phyloP scores from a whole-genome alignment of 2,113 vertebrate genomes.

The Tinamus guttatus region DNA sequence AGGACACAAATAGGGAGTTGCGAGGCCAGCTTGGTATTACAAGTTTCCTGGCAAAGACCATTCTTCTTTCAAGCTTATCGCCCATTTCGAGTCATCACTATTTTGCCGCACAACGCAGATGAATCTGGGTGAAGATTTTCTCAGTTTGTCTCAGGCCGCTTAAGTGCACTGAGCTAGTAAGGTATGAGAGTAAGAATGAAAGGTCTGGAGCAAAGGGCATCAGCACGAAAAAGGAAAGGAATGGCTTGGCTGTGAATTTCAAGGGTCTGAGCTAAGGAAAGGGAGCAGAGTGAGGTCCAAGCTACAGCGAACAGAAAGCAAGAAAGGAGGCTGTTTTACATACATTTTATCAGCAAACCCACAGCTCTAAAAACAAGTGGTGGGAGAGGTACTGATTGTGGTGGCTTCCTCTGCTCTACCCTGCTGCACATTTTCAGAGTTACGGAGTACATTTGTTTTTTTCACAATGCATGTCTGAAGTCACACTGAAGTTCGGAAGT shows the following conservation, averaged over 20 bases:
- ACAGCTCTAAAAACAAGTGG: neutral
- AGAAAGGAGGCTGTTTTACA: neutral
- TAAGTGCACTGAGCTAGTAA: neutral
- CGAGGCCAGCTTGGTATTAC: neutral
- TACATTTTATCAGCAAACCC: neutral
- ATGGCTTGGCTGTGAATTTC: neutral
- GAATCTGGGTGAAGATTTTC: neutral
- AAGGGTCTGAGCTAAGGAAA: neutral
- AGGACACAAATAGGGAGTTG: conserved; percentile 45
- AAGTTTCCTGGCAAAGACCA: neutral
- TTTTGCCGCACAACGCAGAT: neutral
- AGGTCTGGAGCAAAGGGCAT: neutral
- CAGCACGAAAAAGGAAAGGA: neutral
- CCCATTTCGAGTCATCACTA: neutral
- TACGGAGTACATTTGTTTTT: neutral
- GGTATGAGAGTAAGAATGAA: neutral
- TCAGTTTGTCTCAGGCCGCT: neutral
- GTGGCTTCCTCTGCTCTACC: neutral
- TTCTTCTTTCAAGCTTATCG: conserved; percentile 26
- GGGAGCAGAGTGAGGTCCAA: neutral
- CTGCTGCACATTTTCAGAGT: neutral
- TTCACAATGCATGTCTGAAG: neutral
- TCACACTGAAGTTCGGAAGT: neutral
- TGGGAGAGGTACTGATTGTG: neutral
- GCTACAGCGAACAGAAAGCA: neutral